Evolutionary conservation across 2,113 vertebrate species (phyloP).

Genomic region (Vombatus ursinus): DNA sequence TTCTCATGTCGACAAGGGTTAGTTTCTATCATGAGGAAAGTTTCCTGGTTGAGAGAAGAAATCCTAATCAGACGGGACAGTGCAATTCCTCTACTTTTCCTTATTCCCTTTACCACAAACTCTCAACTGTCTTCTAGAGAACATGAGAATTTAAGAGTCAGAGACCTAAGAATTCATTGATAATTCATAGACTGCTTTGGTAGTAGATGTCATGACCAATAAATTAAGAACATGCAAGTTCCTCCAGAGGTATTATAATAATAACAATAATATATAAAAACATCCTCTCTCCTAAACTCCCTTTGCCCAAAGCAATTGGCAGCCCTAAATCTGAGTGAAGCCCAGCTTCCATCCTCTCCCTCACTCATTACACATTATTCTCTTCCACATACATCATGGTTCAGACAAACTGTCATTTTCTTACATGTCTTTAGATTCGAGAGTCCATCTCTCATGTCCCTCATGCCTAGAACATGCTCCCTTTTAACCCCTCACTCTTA

Average conservation of each 20-base stretch:
- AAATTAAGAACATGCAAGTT: slow-evolving; percentile 31
- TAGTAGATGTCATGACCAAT: slow-evolving; percentile 37
- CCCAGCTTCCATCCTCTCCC: not conserved
- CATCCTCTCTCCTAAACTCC: not conserved
- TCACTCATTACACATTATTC: not conserved
- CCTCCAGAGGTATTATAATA: slow-evolving; percentile 27
- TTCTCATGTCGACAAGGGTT: slow-evolving; percentile 1
- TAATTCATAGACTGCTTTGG: slow-evolving; percentile 52
- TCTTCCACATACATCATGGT: not conserved
- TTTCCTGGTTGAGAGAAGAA: not conserved
- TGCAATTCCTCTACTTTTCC: not conserved
- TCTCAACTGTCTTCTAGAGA: not conserved
- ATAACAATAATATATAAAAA: slow-evolving; percentile 42
- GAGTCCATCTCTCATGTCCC: not conserved
- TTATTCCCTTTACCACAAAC: not conserved
- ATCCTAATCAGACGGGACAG: not conserved
- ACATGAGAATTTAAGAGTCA: not conserved
- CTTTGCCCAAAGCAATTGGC: not conserved
- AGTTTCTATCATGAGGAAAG: not conserved
- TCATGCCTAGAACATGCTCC: not conserved
- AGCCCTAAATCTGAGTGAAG: not conserved
- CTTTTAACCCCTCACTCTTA: not conserved
- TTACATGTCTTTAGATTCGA: not conserved
- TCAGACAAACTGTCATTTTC: not conserved
- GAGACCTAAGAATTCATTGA: slow-evolving; percentile 47